Evolutionary conservation across 2,888 invertebrate species (phyloP).

Genomic region (Caenorhabditis becei): DNA sequence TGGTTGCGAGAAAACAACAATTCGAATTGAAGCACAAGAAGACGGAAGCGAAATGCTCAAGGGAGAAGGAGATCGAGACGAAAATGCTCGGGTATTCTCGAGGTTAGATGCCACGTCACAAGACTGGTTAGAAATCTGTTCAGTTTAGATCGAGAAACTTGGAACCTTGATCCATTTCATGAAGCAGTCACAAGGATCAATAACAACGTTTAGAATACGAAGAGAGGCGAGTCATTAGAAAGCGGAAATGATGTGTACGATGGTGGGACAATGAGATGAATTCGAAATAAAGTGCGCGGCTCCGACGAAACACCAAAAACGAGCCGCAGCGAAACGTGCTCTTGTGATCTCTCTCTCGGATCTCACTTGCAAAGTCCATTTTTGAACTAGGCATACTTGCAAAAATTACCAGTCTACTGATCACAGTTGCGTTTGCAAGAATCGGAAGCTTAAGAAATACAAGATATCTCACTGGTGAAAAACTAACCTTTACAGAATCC

Average conservation of each 20-base stretch:
- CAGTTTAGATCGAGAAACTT: too few relatives aligned
- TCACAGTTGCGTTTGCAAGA: too few relatives aligned
- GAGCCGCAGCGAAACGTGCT: constrained; percentile 6
- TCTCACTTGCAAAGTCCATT: neutral
- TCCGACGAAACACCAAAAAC: constrained; percentile 28
- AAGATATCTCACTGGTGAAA: too few relatives aligned
- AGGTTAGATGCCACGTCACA: constrained; percentile 9
- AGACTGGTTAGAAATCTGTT: too few relatives aligned
- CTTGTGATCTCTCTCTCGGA: neutral
- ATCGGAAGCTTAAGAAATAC: too few relatives aligned
- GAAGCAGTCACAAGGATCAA: too few relatives aligned
- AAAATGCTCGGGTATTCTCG: neutral
- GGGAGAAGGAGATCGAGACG: constrained; percentile 1
- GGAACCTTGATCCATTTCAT: too few relatives aligned
- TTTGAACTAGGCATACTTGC: too few relatives aligned
- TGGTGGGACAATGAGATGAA: constrained; percentile 41
- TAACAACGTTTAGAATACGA: constrained; percentile 2
- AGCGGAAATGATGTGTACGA: constrained; percentile 43
- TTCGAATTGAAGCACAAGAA: constrained; percentile 24
- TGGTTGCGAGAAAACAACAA: constrained; percentile 14
- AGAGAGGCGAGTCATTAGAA: constrained; percentile 34
- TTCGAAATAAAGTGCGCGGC: constrained; percentile 19
- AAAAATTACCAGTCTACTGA: too few relatives aligned
- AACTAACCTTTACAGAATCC: too few relatives aligned
- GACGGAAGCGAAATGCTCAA: constrained; percentile 1